These are phyloP conservation scores for Morpho helenor DNA, from an alignment of 2,888 invertebrate species.

Conservation along the genomic window DNA sequence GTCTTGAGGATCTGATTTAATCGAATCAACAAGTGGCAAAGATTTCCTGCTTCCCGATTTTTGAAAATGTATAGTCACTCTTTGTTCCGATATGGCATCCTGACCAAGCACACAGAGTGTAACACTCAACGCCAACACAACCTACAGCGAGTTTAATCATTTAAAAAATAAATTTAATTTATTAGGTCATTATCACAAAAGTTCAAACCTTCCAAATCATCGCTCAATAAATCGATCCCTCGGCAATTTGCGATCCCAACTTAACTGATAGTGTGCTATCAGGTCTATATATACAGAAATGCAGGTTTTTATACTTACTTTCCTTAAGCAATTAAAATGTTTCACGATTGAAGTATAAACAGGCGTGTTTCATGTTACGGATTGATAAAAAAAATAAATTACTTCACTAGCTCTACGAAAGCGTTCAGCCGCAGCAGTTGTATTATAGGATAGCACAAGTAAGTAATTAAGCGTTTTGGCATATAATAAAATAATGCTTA, in stretches of 20 bases:
- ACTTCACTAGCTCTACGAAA: slow-evolving; percentile 10
- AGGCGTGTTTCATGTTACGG: slow-evolving; percentile 27
- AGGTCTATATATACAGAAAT: slow-evolving; percentile 30
- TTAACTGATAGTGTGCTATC: slow-evolving; percentile 26
- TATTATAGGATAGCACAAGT: neutral
- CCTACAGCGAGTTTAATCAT: slow-evolving; percentile 10
- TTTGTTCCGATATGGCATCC: slow-evolving; percentile 27
- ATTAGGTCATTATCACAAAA: slow-evolving; percentile 17
- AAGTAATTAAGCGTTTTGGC: no score
- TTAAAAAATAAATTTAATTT: neutral
- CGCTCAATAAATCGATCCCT: slow-evolving; percentile 14
- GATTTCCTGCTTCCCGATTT: slow-evolving; percentile 10
- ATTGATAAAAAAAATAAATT: slow-evolving; percentile 25
- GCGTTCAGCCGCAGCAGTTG: slow-evolving; percentile 7
- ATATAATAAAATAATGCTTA: no score
- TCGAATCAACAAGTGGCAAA: slow-evolving; percentile 7
- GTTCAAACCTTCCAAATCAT: slow-evolving; percentile 30
- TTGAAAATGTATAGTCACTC: slow-evolving; percentile 20
- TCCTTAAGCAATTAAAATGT: slow-evolving; percentile 29
- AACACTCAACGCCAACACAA: slow-evolving; percentile 20
- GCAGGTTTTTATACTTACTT: slow-evolving; percentile 28
- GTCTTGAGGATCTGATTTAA: slow-evolving; percentile 22
- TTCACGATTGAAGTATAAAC: slow-evolving; percentile 25
- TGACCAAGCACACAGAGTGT: slow-evolving; percentile 21
- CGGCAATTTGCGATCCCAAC: slow-evolving; percentile 22